Percentiles rank a stretch among this genome's conserved stretches.
Conservation (phyloP, 1,140 invertebrate species). For the Bombus pyrosoma region DNA sequence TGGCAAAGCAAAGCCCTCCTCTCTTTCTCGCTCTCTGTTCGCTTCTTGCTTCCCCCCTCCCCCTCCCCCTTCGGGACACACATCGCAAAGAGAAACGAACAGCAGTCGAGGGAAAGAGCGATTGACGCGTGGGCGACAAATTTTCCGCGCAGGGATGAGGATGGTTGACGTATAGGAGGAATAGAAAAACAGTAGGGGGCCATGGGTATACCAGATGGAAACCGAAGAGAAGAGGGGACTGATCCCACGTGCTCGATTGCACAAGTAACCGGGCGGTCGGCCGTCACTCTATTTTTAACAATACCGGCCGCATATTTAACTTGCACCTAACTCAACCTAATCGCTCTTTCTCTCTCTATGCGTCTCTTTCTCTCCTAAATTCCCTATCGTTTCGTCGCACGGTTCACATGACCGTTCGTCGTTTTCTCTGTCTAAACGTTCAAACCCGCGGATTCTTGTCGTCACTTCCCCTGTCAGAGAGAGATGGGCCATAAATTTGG, state of each 20-base stretch:
- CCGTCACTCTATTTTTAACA: constrained; percentile 78
- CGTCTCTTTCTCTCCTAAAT: not conserved
- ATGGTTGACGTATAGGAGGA: not conserved
- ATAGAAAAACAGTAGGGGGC: not conserved
- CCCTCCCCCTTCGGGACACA: too few species aligned
- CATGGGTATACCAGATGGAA: not conserved
- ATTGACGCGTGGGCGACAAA: constrained; percentile 11
- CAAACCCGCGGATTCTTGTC: too few species aligned
- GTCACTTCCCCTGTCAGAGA: too few species aligned
- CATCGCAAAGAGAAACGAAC: not conserved
- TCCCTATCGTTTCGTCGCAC: not conserved
- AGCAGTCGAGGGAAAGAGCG: not conserved
- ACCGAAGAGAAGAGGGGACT: not conserved
- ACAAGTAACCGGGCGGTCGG: constrained; percentile 70
- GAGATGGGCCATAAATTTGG: too few species aligned
- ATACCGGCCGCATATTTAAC: constrained; percentile 78
- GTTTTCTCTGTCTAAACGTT: not conserved
- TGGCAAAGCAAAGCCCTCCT: not conserved
- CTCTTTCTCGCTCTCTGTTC: not conserved
- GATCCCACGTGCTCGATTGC: constrained; percentile 71
- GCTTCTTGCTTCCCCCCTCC: not conserved
- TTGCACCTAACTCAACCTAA: constrained; percentile 70
- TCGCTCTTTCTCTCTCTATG: not conserved
- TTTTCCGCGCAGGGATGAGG: not conserved
- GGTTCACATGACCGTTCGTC: not conserved